Evolutionary conservation across 1,140 invertebrate genomes (phyloP), one percentile per base, ranked within the genome.

Genomic region (Drosophila bocqueti): DNA sequence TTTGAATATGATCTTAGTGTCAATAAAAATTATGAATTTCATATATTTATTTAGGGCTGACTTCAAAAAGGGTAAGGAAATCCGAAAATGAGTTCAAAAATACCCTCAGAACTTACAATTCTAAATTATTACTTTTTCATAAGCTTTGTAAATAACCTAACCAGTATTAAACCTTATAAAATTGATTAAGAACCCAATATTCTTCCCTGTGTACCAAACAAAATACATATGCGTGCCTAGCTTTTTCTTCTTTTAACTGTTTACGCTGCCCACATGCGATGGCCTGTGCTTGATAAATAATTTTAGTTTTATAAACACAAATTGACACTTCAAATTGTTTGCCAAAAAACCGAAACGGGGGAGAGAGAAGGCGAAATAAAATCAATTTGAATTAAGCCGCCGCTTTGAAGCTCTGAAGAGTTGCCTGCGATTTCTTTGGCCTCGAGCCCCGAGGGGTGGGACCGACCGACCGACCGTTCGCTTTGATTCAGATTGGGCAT

Each of bases 271-370:
- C 76, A 90, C 85, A 76, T 73, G 78, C 81, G 75, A 79, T 89
- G 67, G 61, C 76, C 81, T 64, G 66, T 64, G 76, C 61, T 76
- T 82, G 86, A 91, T 90, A 91, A 91, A 90, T 86, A 82, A 82
- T 77, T 81, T 90, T 79, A 90, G 78, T 89, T 85, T 90, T 85
- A 81, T 90, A 90, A 90, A 91, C 86, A 91, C 82, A 91, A 90
- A 90, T 82, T 91, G 85, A 90, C 85, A 90, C 86, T 90, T 90
- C 60, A 82, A 90, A 90, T 80, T 80, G 79, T 85, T 87, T 89
- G 85, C 81, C 81, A 87, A 87, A 80, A 57, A 57, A 54, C 18
- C 18, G 6, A 54, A 47, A 24, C 15, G 54, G 18, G 50, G 69
- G 36, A 57, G 36, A 50, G 59, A 45, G 49, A 46, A 69, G 16